Conservation (phyloP, 2,888 invertebrate genomes). For the Cremastobaeus sp. region DNA sequence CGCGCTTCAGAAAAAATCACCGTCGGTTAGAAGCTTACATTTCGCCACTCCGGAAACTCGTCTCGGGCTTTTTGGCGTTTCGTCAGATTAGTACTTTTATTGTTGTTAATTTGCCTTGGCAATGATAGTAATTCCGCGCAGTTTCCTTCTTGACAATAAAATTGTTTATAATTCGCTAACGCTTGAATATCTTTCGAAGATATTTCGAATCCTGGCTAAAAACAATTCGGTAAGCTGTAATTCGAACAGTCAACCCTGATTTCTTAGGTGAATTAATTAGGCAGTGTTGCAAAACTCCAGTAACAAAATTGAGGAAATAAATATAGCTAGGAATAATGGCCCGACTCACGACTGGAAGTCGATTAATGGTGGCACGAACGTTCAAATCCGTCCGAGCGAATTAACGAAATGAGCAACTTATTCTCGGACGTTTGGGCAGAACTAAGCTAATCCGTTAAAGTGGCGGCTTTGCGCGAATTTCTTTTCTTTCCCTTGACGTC, state of each 20-base stretch:
- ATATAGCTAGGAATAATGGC: constrained; percentile 37
- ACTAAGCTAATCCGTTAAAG: constrained; percentile 73
- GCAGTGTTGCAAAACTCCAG: too few species aligned
- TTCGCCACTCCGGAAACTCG: constrained; percentile 63
- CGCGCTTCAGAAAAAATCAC: constrained; percentile 62
- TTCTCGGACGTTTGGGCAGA: constrained; percentile 66
- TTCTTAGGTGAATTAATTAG: too few species aligned
- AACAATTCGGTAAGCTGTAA: too few species aligned
- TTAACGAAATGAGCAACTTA: constrained; percentile 69
- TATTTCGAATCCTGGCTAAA: too few species aligned
- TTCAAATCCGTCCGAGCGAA: constrained; percentile 64
- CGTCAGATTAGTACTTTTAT: constrained; percentile 32
- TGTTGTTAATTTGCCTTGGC: too few species aligned
- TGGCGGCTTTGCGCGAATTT: constrained; percentile 71
- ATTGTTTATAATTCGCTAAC: too few species aligned
- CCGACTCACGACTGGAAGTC: constrained; percentile 18
- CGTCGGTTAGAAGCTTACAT: constrained; percentile 38
- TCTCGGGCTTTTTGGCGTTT: constrained; percentile 60
- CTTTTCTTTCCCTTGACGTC: constrained; percentile 65
- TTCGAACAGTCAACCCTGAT: too few species aligned
- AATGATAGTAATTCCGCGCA: too few species aligned
- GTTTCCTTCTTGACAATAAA: too few species aligned
- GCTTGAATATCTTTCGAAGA: too few species aligned
- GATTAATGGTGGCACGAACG: constrained; percentile 64
- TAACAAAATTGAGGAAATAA: constrained; percentile 3